Conservation (phyloP, 2,888 invertebrate species). For the Chrysodeixis includens region DNA sequence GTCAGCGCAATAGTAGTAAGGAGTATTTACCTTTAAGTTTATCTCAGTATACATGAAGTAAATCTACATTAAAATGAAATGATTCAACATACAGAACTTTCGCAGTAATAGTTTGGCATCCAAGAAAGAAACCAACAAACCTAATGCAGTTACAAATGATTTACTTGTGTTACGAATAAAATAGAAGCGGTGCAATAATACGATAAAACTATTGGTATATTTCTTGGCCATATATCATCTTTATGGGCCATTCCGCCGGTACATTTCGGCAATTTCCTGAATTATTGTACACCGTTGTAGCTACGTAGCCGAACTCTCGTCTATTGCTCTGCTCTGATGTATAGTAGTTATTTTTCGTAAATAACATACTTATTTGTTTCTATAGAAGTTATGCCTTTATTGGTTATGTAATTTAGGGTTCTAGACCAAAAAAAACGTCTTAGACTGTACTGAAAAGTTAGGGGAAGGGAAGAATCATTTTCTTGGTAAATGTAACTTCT, state of each 20-base stretch:
- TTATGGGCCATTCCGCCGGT: constrained; percentile 83
- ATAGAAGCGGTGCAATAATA: constrained; percentile 60
- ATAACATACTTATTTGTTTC: not conserved
- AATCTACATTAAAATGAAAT: constrained; percentile 10
- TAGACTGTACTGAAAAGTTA: no score
- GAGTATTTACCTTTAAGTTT: no score
- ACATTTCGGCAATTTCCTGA: constrained; percentile 83
- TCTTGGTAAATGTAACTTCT: no score
- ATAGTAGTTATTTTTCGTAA: constrained; percentile 33
- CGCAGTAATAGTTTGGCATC: constrained; percentile 10
- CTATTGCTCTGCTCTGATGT: constrained; percentile 31
- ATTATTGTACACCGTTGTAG: constrained; percentile 68
- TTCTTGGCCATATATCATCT: constrained; percentile 78
- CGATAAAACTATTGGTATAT: constrained; percentile 82
- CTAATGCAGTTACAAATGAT: constrained; percentile 36
- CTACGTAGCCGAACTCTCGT: constrained; percentile 22
- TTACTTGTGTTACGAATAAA: constrained; percentile 49
- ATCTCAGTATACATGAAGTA: not conserved
- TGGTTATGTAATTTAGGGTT: not conserved
- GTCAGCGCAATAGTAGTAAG: no score
- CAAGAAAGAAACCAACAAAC: constrained; percentile 38
- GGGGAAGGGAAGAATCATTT: no score
- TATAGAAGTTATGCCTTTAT: not conserved
- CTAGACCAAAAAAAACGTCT: no score
- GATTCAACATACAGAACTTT: constrained; percentile 12